Evolutionary conservation across 2,888 invertebrate genomes (phyloP), one percentile per base, ranked within the genome.

Genomic region (Euzophera pinguis): DNA sequence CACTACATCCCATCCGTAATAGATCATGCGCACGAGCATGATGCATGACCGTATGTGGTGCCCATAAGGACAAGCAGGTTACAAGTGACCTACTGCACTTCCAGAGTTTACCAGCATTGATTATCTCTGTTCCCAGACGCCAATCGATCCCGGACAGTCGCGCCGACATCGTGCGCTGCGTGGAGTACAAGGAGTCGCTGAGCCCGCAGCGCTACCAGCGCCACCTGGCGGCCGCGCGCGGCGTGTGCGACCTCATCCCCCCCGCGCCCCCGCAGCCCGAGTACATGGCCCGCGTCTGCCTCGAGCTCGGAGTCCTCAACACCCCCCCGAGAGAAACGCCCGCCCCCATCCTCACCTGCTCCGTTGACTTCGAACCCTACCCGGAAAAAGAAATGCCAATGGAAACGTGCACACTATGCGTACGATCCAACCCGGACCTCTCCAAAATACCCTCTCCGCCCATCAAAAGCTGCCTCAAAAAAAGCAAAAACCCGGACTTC

Each of bases 241-340:
- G 84, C 0, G 73, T 81, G 37, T 90, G 90, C 62, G 90, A 90
- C 68, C 81, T 90, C 52, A 87, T 90, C 43, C 85, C 87, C 1
- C 75, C 67, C 58, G 43, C 61, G 0, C 61, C 62, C 37, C 42
- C 63, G 49, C 76, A 75, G 48, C 73, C 73, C 2, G 77, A 81
- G 48, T 81, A 81, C 67, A 72, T 73, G 66, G 91, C 91, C 0
- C 79, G 91, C 27, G 92, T 91, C 3, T 92, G 92, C 64, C 89
- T 92, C 12, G 92, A 93, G 63, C 75, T 92, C 4, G 92, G 92
- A 1, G 78, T 81, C 1, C 63, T 78, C 4, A 73, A 75, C 63
- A 68, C 75, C 47, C 67, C 71, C 0, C 73, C 75, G 0, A 66
- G 69, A 9, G 63, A 75, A 53, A 61, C 69, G 5, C 67, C 71